These are phyloP conservation scores for Theonella swinhoei DNA, from an alignment of 37 sponge, comb jelly and placozoan genomes.

Conservation along the genomic window DNA sequence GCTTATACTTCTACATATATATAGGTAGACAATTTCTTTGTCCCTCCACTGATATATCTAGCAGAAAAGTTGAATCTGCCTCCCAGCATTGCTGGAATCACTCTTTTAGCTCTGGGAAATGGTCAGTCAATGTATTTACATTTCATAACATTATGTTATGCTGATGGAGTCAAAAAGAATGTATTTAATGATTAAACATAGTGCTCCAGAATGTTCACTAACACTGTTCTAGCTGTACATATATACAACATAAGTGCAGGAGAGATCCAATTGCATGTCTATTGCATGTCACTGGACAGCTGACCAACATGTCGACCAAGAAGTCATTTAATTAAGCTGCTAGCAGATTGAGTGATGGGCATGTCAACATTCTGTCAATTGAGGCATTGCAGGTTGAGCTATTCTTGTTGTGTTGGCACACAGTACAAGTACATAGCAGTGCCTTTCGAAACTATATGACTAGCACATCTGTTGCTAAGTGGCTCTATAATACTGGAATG, in stretches of 20 bases:
- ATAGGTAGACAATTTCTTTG: conserved; percentile 77
- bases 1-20: neutral
- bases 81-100: conserved; percentile 79
- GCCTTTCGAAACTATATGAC: neutral
- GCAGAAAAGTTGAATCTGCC: conserved; percentile 72
- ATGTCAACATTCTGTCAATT: no score
- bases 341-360: no score
- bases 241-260: neutral
- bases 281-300: no score
- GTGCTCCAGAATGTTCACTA: neutral
- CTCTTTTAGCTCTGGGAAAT: conserved; percentile 83
- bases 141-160: neutral
- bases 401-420: neutral
- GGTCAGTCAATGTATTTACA: conserved; percentile 31
- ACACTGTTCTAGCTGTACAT: neutral
- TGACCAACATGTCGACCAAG: no score
- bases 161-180: no score
- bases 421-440: neutral
- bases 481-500: no score
- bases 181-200: neutral
- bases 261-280: no score
- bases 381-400: no score
- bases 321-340: no score
- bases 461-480: no score
- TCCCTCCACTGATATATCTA: conserved; percentile 75